Percentiles rank a stretch among this genome's conserved stretches.
Evolutionary conservation across 2,113 vertebrate species (phyloP).

Genomic region (Illadopsis cleaveri): DNA sequence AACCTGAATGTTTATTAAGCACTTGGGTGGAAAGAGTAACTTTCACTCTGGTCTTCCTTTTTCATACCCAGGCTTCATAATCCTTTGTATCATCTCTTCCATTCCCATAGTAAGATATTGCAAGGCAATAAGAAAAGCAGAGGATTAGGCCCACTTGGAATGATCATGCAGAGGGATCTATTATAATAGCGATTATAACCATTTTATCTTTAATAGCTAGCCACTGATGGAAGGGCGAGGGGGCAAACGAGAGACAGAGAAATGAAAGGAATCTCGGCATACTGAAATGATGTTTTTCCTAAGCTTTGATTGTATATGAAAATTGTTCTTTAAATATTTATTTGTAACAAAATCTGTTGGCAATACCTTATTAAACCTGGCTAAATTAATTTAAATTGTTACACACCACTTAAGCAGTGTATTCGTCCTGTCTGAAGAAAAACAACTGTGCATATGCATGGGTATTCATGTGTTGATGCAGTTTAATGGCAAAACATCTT

Average conservation of each 20-base stretch:
- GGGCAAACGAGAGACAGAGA: not conserved
- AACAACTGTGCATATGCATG: not conserved
- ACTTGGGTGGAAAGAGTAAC: not conserved
- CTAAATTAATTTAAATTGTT: slow-evolving; percentile 53
- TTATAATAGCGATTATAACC: slow-evolving; percentile 10
- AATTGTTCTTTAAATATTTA: slow-evolving; percentile 37
- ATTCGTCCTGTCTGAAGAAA: not conserved
- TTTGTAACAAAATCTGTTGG: slow-evolving; percentile 1
- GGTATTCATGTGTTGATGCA: not conserved
- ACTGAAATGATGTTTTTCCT: not conserved
- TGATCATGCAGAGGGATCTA: not conserved
- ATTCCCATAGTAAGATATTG: not conserved
- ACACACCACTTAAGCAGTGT: not conserved
- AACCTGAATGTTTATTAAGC: slow-evolving; percentile 10
- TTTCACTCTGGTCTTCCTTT: slow-evolving; percentile 9
- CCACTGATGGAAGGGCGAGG: slow-evolving; percentile 11
- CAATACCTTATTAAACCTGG: slow-evolving; percentile 35
- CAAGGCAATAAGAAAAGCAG: slow-evolving; percentile 33
- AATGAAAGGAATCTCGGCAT: not conserved
- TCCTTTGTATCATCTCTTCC: not conserved
- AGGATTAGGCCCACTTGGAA: slow-evolving; percentile 18
- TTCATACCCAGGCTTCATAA: not conserved
- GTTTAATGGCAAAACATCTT: not conserved
- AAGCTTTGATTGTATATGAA: not conserved
- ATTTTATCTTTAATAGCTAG: slow-evolving; percentile 35